phyloP scores from a whole-genome alignment of 2,113 vertebrate genomes.

The Parotia lawesii region DNA sequence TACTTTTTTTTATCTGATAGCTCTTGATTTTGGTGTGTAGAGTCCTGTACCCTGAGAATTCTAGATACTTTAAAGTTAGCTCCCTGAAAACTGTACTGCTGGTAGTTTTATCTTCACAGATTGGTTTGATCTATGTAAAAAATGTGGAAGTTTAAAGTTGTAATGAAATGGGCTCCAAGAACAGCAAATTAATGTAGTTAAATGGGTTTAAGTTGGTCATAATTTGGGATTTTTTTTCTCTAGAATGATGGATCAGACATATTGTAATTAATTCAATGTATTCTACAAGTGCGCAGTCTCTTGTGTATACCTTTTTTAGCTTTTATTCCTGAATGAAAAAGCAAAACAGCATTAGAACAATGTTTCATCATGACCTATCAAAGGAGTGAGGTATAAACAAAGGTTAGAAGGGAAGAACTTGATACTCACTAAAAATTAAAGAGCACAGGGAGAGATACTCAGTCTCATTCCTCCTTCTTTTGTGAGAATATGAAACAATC shows the following conservation, averaged over 20 bases:
- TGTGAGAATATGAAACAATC: not conserved
- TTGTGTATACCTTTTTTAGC: not conserved
- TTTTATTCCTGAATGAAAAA: not conserved
- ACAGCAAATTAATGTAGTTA: not conserved
- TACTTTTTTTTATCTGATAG: not conserved
- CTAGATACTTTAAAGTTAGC: not conserved
- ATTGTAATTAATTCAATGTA: not conserved
- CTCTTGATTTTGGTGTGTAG: not conserved
- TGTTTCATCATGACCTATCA: not conserved
- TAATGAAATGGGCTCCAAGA: not conserved
- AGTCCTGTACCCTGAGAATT: not conserved
- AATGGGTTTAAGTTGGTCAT: not conserved
- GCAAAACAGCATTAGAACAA: not conserved
- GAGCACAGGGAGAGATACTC: accelerated
- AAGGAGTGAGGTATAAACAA: not conserved
- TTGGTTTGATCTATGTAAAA: conserved; percentile 2
- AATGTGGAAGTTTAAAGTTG: not conserved
- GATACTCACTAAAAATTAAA: not conserved
- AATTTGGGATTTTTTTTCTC: not conserved
- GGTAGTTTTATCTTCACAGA: conserved; percentile 11
- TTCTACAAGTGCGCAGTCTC: not conserved
- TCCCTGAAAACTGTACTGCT: not conserved
- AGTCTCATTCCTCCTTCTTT: not conserved
- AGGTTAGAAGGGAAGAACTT: not conserved
- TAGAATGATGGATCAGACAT: not conserved